A percentile compares a stretch with the other conserved stretches of the same genome.
phyloP scores from a whole-genome alignment of 2,797 vertebrate genomes.

The Neoniphon sammara region DNA sequence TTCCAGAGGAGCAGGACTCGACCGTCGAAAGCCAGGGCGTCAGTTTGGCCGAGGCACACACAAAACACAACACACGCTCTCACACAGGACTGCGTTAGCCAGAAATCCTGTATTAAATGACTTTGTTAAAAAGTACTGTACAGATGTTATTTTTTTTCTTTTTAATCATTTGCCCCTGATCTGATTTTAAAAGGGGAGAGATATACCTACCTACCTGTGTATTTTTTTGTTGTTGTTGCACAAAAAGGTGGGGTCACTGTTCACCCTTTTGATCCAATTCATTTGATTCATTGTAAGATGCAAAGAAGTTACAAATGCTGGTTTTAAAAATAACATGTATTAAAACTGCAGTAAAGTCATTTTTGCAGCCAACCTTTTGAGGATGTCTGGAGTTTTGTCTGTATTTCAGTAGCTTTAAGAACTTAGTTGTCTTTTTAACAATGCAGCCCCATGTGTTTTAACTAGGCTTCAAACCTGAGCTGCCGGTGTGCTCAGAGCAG shows the following conservation, averaged over 20 bases:
- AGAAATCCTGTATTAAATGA: conserved; percentile 80
- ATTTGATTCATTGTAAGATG: conserved; percentile 81
- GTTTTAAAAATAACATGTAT: conserved; percentile 80
- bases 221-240: conserved; percentile 68
- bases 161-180: conserved; percentile 78
- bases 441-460: conserved; percentile 30
- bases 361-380: conserved; percentile 77
- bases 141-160: conserved; percentile 73
- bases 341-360: conserved; percentile 81
- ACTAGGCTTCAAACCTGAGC: conserved; percentile 40
- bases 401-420: conserved; percentile 59
- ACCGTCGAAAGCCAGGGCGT: conserved; percentile 68
- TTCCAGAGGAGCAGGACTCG: conserved; percentile 88
- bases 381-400: conserved; percentile 70
- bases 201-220: conserved; percentile 73
- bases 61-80: conserved; percentile 42
- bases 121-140: conserved; percentile 85
- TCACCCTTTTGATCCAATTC: conserved; percentile 76
- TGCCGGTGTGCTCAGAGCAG: conserved; percentile 32
- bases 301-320: conserved; percentile 76
- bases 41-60: conserved; percentile 65
- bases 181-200: conserved; percentile 74
- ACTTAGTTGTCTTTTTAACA: conserved; percentile 24
- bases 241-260: conserved; percentile 76
- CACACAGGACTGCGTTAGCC: conserved; percentile 72